Evolutionary conservation across 1,140 invertebrate species (phyloP), one percentile per base, ranked within the genome.

Genomic region (Episyrphus balteatus): DNA sequence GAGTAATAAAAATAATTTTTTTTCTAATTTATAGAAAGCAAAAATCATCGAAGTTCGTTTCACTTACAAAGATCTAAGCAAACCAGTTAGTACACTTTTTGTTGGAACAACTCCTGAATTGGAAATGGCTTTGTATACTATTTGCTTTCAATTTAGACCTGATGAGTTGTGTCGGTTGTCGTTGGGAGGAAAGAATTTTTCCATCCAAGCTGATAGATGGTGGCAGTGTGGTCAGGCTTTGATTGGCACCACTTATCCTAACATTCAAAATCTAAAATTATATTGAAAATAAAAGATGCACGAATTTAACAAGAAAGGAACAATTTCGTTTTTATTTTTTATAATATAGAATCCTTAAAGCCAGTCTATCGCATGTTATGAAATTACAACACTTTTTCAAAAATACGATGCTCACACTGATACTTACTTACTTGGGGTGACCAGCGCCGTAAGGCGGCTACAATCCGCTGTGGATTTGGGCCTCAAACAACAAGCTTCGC

Each of bases 71-170:
- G 76, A 77, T 2, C 68, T 79, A 3, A 71, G 79, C 39, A 94
- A 93, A 66, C 81, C 83, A 1, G 80, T 83, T 0, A 82, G 81
- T 19, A 75, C 79, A 3, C 78, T 93, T 68, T 88, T 94, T 55
- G 76, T 95, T 43, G 92, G 92, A 15, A 92, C 87, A 1, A 91
- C 88, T 46, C 92, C 92, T 0, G 92, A 95, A 70, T 75, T 95
- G 51, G 92, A 95, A 69, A 79, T 97, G 68, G 84, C 90, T 37
- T 70, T 92, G 0, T 95, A 92, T 61, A 91, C 90, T 0, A 75
- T 90, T 8, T 93, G 89, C 57, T 91, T 85, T 57, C 65, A 87
- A 8, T 70, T 81, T 2, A 70, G 83, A 42, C 75, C 79, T 1
- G 79, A 83, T 47, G 68, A 75, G 41, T 70, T 77, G 8, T 92